Percentiles rank a stretch among this genome's conserved stretches.
Conservation (phyloP, 2,888 invertebrate genomes). For the Strigamia maritima region DNA sequence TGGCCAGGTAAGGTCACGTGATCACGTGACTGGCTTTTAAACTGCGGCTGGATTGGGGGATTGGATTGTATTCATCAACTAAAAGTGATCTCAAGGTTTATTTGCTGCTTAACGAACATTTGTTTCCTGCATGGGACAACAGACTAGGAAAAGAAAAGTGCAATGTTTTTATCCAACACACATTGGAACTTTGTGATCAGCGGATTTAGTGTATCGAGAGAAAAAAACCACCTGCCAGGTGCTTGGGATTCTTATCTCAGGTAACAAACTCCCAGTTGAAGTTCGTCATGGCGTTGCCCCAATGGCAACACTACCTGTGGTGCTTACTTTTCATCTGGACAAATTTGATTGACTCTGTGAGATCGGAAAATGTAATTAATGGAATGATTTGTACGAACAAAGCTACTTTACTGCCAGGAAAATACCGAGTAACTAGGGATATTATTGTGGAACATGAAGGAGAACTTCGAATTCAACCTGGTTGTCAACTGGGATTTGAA, state of each 20-base stretch:
- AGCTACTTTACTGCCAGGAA: constrained; percentile 49
- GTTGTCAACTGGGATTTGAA: constrained; percentile 82
- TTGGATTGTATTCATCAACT: neutral
- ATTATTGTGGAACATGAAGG: constrained; percentile 73
- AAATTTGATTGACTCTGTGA: neutral
- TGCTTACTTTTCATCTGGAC: neutral
- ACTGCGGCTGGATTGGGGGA: neutral
- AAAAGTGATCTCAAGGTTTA: neutral
- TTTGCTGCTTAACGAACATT: neutral
- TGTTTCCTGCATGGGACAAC: neutral
- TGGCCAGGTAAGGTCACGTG: neutral
- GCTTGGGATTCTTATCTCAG: neutral
- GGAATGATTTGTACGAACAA: neutral
- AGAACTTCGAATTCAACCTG: constrained; percentile 80
- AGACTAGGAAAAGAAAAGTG: neutral
- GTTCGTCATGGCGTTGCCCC: constrained; percentile 20
- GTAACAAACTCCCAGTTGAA: neutral
- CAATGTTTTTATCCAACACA: neutral
- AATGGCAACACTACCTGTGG: neutral
- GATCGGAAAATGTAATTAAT: neutral
- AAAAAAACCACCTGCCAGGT: neutral
- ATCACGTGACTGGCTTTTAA: neutral
- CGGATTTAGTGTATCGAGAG: neutral
- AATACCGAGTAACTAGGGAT: constrained; percentile 73
- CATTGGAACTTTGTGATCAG: neutral